A percentile compares a stretch with the other conserved stretches of the same genome.
Evolutionary conservation across 2,888 invertebrate species (phyloP).

Genomic region (Eumerus sabulonum): DNA sequence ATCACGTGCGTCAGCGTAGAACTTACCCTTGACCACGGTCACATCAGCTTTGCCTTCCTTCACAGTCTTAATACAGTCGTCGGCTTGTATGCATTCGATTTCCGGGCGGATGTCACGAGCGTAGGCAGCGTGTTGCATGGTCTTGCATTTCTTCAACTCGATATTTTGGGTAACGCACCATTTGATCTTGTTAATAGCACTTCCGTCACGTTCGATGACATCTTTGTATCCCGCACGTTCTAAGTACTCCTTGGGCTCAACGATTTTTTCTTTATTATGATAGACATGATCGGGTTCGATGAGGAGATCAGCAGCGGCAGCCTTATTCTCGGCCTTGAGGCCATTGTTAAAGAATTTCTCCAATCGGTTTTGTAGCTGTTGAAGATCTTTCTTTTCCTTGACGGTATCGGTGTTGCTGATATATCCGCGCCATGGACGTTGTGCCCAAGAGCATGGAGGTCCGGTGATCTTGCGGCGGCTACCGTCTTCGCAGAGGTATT

Average conservation of each 20-base stretch:
- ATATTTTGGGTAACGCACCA: slow-evolving; percentile 84
- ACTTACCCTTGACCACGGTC: slow-evolving; percentile 70
- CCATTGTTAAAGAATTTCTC: slow-evolving; percentile 77
- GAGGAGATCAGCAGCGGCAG: slow-evolving; percentile 80
- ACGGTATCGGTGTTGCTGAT: slow-evolving; percentile 83
- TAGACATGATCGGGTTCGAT: slow-evolving; percentile 82
- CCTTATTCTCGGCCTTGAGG: slow-evolving; percentile 74
- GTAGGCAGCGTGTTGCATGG: slow-evolving; percentile 85
- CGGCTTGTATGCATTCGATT: slow-evolving; percentile 86
- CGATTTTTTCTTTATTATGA: slow-evolving; percentile 79
- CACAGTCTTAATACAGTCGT: slow-evolving; percentile 78
- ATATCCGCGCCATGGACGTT: slow-evolving; percentile 91
- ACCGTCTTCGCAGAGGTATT: slow-evolving; percentile 90
- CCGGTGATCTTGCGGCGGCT: slow-evolving; percentile 84
- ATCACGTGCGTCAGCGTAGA: slow-evolving; percentile 73
- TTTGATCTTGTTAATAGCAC: slow-evolving; percentile 82
- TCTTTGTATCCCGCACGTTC: slow-evolving; percentile 84
- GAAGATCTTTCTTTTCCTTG: slow-evolving; percentile 73
- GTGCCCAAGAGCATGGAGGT: slow-evolving; percentile 89
- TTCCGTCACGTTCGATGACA: slow-evolving; percentile 86
- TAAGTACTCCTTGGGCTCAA: slow-evolving; percentile 82
- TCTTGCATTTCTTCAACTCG: slow-evolving; percentile 87
- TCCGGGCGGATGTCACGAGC: slow-evolving; percentile 89
- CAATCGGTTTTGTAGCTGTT: slow-evolving; percentile 76
- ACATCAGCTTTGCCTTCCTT: slow-evolving; percentile 74